Evolutionary conservation across 2,797 vertebrate genomes (phyloP), one percentile per base, ranked within the genome.

Genomic region (Bryconaethiops microstoma): DNA sequence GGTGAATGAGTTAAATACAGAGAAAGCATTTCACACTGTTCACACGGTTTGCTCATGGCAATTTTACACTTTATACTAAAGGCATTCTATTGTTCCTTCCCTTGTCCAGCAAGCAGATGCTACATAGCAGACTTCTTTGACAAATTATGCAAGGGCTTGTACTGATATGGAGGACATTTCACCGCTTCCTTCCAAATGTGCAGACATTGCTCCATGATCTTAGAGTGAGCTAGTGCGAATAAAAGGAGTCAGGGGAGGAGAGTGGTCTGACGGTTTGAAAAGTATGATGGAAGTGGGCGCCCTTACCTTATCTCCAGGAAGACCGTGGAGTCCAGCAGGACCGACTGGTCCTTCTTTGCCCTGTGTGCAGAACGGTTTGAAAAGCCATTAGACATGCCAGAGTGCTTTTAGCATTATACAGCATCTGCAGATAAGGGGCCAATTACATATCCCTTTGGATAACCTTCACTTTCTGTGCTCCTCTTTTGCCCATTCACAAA

Each of bases 301-400:
- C 94, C 96, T 87, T 96, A 97, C 97, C 80, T 87, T 87, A 89
- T 96, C 95, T 93, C 97, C 97, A 69, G 95, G 92, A 68, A 92
- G 87, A 88, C 97, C 97, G 81, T 91, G 92, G 82, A 93, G 94
- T 84, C 97, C 97, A 0, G 82, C 79, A 68, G 94, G 86, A 86
- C 97, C 97, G 84, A 92, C 84, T 77, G 92, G 90, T 84, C 98
- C 97, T 89, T 93, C 92, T 40, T 92, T 93, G 87, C 97, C 97
- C 97, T 98, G 90, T 87, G 35, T 54, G 21, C 48, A 64, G 21
- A 76, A 71, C 2, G 21, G 25, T 80, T 55, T 42, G 14, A 45
- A 35, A 64, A 68, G 62, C 10, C 3, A 74, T 48, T 74, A 74
- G 71, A 10, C 50, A 57, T 45, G 19, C 39, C n/a, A 45, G 52